Evolutionary conservation across 2,888 invertebrate species (phyloP), one percentile per base, ranked within the genome.

Genomic region (Gasteruption jaculator): DNA sequence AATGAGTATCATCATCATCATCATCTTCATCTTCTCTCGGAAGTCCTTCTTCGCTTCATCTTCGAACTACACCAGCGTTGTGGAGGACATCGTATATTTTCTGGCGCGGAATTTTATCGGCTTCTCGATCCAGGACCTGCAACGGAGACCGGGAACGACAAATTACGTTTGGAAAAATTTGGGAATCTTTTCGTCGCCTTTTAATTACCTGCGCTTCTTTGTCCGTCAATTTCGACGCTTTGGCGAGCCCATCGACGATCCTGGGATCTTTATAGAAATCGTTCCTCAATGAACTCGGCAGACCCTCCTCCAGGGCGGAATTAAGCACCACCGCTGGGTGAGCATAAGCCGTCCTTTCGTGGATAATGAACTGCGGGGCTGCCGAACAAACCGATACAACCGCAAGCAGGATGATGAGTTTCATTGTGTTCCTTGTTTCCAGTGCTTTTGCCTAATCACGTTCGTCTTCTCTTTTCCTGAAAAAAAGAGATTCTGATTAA

Each of bases 81-180:
- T 82, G 83, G 35, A 89, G 79, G 44, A 88, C 79, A 57, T 83
- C 80, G 56, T 79, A 86, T 43, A 90, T 85, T 61, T 81, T 82
- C 48, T 82, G 80, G 2, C 89, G 76, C 0, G 88, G 82, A 46
- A 90, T 90, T 66, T 85, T 85, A 56, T 89, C 87, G 0, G 88
- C 83, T 60, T 88, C 88, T 8, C 90, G 76, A 59, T 88, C 79
- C 29, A 81, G 76, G 1, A 89, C 88, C 63, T 72, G 59, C 19
- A 56, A 61, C 37, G 61, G 60, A 3, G n/a, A n/a, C n/a, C n/a
- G n/a, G n/a, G n/a, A n/a, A n/a, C n/a, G n/a, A n/a, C n/a, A 61
- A 59, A 7, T 59, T 54, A 5, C 44, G 30, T 26, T 25, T 20
- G 4, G 14, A 15, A 21, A 24, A 22, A n/a, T 11, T 33, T 18